Percentiles rank a stretch among this genome's conserved stretches.
Evolutionary conservation across 1,140 invertebrate species (phyloP).

Genomic region (Luehdorfia chinensis): DNA sequence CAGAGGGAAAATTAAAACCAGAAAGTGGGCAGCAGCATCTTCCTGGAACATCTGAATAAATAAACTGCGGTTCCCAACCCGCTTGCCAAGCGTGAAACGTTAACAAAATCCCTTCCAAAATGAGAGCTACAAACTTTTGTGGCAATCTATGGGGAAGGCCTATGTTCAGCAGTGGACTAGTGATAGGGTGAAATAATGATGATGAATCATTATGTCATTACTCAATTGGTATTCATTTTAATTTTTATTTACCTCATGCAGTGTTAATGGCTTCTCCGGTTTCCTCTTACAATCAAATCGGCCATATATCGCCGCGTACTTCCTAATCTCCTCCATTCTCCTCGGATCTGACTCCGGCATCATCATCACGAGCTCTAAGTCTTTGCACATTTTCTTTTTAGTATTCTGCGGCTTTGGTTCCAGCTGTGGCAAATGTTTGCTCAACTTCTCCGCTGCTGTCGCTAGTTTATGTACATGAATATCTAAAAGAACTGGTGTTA

Average conservation of each 20-base stretch:
- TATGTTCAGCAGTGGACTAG: too few species aligned
- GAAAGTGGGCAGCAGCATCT: too few species aligned
- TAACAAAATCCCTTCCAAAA: too few species aligned
- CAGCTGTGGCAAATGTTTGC: conserved; percentile 88
- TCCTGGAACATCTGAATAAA: too few species aligned
- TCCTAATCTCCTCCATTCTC: conserved; percentile 95
- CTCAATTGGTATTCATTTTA: not conserved
- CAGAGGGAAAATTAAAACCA: too few species aligned
- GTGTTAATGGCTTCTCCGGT: conserved; percentile 95
- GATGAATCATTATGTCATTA: not conserved
- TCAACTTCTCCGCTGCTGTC: conserved; percentile 88
- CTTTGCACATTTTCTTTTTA: conserved; percentile 95
- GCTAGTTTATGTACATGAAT: conserved; percentile 90
- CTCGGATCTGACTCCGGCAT: conserved; percentile 93
- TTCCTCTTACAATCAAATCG: conserved; percentile 97
- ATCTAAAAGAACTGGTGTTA: conserved; percentile 88
- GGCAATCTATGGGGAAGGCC: too few species aligned
- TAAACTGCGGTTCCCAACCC: too few species aligned
- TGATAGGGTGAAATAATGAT: too few species aligned
- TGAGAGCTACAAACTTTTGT: too few species aligned
- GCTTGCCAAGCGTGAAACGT: too few species aligned
- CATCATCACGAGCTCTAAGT: conserved; percentile 93
- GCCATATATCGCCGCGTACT: conserved; percentile 97
- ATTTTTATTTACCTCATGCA: conserved; percentile 88
- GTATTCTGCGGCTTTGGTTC: conserved; percentile 93